phyloP scores from a whole-genome alignment of 2,888 invertebrate species.

The Caenorhabditis sp. region DNA sequence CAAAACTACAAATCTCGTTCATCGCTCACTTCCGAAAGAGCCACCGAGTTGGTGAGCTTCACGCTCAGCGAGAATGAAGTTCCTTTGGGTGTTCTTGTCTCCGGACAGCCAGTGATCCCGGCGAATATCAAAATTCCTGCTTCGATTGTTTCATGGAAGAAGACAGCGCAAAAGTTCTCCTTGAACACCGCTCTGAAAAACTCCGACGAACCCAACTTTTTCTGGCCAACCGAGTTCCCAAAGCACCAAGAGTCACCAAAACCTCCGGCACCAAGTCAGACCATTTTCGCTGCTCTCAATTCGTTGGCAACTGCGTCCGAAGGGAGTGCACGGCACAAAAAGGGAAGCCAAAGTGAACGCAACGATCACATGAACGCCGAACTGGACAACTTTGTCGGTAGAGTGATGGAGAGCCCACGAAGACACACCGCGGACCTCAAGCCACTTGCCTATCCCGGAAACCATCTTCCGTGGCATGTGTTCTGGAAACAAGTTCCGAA shows the following conservation, averaged over 20 bases:
- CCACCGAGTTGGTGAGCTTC: slow-evolving; percentile 11
- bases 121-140: background rate
- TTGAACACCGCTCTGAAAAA: too few species aligned
- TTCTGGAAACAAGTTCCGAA: slow-evolving; percentile 23
- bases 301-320: too few species aligned
- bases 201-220: too few species aligned
- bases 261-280: too few species aligned
- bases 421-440: background rate
- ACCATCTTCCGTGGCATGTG: slow-evolving; percentile 42
- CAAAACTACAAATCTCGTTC: slow-evolving; percentile 15
- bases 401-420: too few species aligned
- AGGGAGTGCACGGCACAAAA: too few species aligned
- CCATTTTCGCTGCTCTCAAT: too few species aligned
- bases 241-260: too few species aligned
- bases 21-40: slow-evolving; percentile 29
- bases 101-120: slow-evolving; percentile 21
- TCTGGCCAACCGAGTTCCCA: too few species aligned
- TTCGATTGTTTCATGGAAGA: background rate
- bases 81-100: background rate
- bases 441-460: slow-evolving; percentile 32
- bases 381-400: too few species aligned
- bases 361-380: too few species aligned
- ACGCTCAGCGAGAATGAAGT: slow-evolving; percentile 44
- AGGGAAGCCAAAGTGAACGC: too few species aligned
- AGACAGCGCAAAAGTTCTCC: background rate